Evolutionary conservation across 1,140 invertebrate genomes (phyloP).

Genomic region (Formica exsecta): DNA sequence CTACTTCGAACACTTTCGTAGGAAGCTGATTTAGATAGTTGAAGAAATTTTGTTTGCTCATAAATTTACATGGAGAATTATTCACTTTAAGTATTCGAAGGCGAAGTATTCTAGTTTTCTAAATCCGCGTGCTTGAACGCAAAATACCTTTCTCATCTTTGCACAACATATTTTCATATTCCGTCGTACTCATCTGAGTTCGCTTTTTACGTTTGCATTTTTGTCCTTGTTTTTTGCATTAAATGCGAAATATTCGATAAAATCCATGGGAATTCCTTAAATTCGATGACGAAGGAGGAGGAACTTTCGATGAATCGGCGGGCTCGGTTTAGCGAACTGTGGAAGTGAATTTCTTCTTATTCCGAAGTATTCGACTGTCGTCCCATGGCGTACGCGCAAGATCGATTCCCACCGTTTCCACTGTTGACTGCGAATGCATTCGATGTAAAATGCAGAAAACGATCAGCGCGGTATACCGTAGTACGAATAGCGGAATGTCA

Average conservation of each 20-base stretch:
- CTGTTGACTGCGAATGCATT: constrained; percentile 54
- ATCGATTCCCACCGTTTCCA: constrained; percentile 66
- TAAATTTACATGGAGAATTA: constrained; percentile 15
- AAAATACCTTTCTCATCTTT: constrained; percentile 20
- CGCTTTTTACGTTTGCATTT: neutral
- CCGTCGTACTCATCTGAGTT: neutral
- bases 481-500: constrained; percentile 53
- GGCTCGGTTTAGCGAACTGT: constrained; percentile 58
- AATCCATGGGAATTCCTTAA: constrained; percentile 20
- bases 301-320: constrained; percentile 51
- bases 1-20: neutral
- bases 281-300: neutral
- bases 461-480: constrained; percentile 54
- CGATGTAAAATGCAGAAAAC: constrained; percentile 69
- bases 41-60: neutral
- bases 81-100: constrained; percentile 1
- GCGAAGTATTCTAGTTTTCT: constrained; percentile 16
- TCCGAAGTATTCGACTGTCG: constrained; percentile 49
- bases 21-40: neutral
- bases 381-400: constrained; percentile 50
- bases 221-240: neutral
- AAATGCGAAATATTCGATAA: constrained; percentile 29
- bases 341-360: constrained; percentile 64
- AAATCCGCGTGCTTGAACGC: constrained; percentile 2
- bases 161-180: constrained; percentile 40